Conservation (phyloP, 2,888 invertebrate genomes). For the Ramazzottius varieornatus region DNA sequence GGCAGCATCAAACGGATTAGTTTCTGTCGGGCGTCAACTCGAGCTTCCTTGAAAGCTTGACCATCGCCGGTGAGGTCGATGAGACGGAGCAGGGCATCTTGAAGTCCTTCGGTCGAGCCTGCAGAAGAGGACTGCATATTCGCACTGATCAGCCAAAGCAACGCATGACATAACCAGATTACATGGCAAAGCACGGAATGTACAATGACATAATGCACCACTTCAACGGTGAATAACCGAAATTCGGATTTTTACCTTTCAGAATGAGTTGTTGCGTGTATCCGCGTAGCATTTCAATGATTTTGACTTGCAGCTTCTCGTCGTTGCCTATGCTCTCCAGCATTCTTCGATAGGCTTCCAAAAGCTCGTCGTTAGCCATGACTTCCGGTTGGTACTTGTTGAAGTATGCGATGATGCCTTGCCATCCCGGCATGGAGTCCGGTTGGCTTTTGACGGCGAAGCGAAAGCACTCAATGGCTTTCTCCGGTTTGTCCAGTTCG, state of each 20-base stretch:
- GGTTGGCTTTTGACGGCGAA: background rate
- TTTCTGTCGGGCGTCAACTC: background rate
- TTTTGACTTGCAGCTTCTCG: background rate
- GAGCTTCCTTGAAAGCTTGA: background rate
- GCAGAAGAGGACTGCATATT: background rate
- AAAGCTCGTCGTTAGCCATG: background rate
- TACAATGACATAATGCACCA: too few relatives aligned
- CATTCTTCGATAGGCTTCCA: background rate
- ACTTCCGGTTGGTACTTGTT: background rate
- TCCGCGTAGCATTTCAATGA: background rate
- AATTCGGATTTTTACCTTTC: too few relatives aligned
- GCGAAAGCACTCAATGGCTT: background rate
- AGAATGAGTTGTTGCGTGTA: background rate
- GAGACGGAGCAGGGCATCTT: background rate
- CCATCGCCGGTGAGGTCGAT: background rate
- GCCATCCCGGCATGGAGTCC: background rate
- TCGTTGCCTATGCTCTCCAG: background rate
- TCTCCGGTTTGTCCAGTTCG: background rate
- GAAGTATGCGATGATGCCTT: background rate
- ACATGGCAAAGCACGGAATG: too few relatives aligned
- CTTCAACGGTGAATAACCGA: too few relatives aligned
- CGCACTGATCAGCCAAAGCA: too few relatives aligned
- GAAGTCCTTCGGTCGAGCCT: background rate
- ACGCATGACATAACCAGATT: too few relatives aligned
- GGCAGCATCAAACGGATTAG: background rate